Conservation (phyloP, 2,888 invertebrate genomes). For the Yponomeuta evonymella region DNA sequence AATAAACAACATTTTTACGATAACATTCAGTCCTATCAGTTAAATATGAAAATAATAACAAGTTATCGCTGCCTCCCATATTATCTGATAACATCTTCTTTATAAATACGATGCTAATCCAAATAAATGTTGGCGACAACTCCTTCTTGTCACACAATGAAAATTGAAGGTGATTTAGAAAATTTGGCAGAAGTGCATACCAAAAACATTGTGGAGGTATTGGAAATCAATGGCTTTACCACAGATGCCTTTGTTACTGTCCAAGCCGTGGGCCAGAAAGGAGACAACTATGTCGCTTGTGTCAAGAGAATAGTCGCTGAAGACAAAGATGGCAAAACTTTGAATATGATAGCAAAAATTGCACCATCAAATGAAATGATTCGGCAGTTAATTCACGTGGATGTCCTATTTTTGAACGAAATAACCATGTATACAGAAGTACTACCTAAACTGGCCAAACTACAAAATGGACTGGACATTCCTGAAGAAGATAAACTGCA, state of each 20-base stretch:
- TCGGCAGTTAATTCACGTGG: neutral
- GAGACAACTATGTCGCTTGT: constrained; percentile 7
- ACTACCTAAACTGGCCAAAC: neutral
- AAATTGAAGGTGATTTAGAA: neutral
- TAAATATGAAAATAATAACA: too few relatives aligned
- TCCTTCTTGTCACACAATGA: neutral
- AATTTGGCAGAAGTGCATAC: neutral
- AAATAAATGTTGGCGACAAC: neutral
- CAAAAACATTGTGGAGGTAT: neutral
- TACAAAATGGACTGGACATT: neutral
- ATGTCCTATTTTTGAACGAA: constrained; percentile 3
- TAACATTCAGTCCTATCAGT: too few relatives aligned
- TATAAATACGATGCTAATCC: neutral
- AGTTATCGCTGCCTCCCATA: neutral
- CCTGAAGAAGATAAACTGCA: neutral
- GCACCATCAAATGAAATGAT: constrained; percentile 1
- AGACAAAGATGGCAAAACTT: neutral
- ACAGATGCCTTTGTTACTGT: constrained; percentile 18
- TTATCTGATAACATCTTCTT: neutral
- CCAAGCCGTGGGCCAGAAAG: constrained; percentile 9
- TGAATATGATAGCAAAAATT: constrained; percentile 11
- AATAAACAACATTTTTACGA: too few relatives aligned
- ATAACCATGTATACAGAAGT: constrained; percentile 11
- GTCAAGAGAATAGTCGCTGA: constrained; percentile 7
- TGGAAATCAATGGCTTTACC: neutral